Conservation (phyloP, 2,888 invertebrate species). For the Allygus modestus region DNA sequence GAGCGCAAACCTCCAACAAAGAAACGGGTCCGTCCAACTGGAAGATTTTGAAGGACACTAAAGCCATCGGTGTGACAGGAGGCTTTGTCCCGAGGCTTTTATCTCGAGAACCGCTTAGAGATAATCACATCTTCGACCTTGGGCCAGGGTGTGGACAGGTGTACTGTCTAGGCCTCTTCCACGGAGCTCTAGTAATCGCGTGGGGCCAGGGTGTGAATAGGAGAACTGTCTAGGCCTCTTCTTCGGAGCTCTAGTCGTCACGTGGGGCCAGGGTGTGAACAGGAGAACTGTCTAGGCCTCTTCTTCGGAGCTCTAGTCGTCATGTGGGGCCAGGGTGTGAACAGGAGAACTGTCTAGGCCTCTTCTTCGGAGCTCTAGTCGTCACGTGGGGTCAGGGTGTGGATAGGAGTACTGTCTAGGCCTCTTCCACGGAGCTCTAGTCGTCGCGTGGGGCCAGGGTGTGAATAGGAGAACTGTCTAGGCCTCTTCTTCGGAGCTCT, state of each 20-base stretch:
- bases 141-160: not conserved
- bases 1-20: not conserved
- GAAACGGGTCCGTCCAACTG: not conserved
- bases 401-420: no score
- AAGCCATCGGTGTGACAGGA: not conserved
- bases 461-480: no score
- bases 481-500: no score
- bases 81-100: conserved; percentile 16
- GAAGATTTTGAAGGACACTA: conserved; percentile 26
- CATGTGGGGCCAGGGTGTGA: not conserved
- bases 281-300: not conserved
- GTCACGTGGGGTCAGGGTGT: not conserved
- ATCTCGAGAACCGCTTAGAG: not conserved
- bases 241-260: not conserved
- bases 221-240: not conserved
- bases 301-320: not conserved
- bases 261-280: no score
- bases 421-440: no score
- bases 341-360: not conserved
- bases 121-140: not conserved
- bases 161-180: not conserved
- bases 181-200: no score
- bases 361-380: not conserved
- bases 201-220: not conserved
- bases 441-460: no score